Base-by-base conservation (phyloP, 2,113 vertebrate species). In the Taurulus bubalis region DNA sequence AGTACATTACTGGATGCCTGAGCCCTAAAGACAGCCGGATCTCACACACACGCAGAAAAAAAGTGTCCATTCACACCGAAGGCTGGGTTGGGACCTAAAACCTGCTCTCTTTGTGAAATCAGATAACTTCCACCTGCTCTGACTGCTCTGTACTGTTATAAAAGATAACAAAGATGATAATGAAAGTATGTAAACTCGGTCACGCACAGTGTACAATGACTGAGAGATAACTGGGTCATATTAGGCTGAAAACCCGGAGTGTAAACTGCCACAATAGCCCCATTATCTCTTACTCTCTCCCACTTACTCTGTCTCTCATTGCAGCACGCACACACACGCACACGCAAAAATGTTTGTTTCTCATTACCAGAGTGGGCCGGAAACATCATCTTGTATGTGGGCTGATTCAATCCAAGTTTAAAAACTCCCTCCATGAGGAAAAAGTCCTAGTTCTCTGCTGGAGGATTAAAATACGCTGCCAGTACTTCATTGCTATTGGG, bases 1-100 rank as follows among this genome's bases (percentile, higher is more conserved):
- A 89, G 74, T 77, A 6, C 56, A 47, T 70, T 34, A 58, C 53
- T 47, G 36, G 58, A 62, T 8, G 1, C 38, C 7, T 47, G 63
- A 89, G 79, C 68, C 72, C 78, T 30, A 42, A 12, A 86, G 80
- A 66, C 85, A 86, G 73, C 72, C 73, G 72, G 87, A 70, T 85
- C 78, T 77, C 77, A 82, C 74, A 70, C 28, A 34, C 49, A 47
- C 65, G 16, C 42, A 74, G 55, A 80, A 71, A 64, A 34, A 87
- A 91, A 83, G 75, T 79, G 47, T 80, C 62, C 83, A 90, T 90
- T 93, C 89, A 93, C 77, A 82, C 65, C 86, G 62, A 67, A 45
- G 53, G 69, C 78, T 88, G 73, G 69, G 62, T 76, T 76, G 67
- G 60, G 53, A 66, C 71, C 71, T 60, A 75, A 77, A 82, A 78